Conservation (phyloP, 2,797 vertebrate species). For the Enteromius fasciolatus region DNA sequence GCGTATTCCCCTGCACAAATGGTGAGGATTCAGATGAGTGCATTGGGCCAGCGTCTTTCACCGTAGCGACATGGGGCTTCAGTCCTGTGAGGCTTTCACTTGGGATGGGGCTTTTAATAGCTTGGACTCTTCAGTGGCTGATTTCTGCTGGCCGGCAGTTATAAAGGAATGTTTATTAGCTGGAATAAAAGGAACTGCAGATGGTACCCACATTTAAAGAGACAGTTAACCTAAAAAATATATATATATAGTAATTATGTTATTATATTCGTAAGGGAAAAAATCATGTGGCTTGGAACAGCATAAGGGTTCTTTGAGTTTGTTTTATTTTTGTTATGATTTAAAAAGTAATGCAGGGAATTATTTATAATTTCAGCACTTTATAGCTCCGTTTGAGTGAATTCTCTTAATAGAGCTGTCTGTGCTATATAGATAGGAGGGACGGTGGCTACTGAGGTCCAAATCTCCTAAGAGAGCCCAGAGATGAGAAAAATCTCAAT, state of each 20-base stretch:
- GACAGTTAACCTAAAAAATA: not conserved
- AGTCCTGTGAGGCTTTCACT: constrained; percentile 15
- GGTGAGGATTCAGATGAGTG: constrained; percentile 48
- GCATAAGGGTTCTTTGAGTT: not conserved
- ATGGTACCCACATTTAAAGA: not conserved
- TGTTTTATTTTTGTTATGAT: not conserved
- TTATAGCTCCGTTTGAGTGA: not conserved
- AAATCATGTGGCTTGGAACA: not conserved
- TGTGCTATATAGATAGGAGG: constrained; percentile 39
- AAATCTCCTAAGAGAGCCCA: constrained; percentile 5
- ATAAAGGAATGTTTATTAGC: constrained; percentile 21
- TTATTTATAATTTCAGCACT: not conserved
- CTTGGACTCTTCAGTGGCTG: constrained; percentile 5
- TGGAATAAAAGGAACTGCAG: constrained; percentile 13
- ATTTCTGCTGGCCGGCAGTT: constrained; percentile 13
- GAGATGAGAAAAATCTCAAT: constrained; percentile 38
- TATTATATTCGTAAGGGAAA: not conserved
- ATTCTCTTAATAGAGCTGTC: constrained; percentile 31
- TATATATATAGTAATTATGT: not conserved
- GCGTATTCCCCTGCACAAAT: constrained; percentile 43
- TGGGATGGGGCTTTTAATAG: constrained; percentile 32
- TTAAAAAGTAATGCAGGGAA: not conserved
- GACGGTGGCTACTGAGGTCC: constrained; percentile 17
- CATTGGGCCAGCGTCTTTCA: constrained; percentile 23
- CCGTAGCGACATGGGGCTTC: constrained; percentile 17